phyloP scores from a whole-genome alignment of 2,888 invertebrate genomes.

The Pogonocherus hispidulus region DNA sequence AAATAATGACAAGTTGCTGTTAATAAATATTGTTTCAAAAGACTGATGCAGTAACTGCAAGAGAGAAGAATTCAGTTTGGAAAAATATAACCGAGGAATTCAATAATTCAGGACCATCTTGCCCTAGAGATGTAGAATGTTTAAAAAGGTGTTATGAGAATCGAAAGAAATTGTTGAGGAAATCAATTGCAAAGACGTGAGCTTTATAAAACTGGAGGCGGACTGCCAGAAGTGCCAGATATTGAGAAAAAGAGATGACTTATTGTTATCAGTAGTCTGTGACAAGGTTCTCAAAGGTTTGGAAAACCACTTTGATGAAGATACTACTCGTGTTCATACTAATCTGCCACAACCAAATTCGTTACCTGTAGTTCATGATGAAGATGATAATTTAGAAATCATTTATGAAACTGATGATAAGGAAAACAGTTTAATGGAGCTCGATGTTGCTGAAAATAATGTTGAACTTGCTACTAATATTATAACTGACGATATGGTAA shows the following conservation, averaged over 20 bases:
- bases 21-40: conserved; percentile 11
- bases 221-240: not conserved
- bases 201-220: conserved; percentile 3
- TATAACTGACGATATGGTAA: too few relatives aligned
- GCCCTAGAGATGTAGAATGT: conserved; percentile 17
- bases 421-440: not conserved
- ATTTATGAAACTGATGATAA: conserved; percentile 8
- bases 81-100: conserved; percentile 1
- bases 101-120: conserved; percentile 14
- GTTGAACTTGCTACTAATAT: too few relatives aligned
- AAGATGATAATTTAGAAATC: conserved; percentile 14
- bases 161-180: conserved; percentile 4
- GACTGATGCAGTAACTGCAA: conserved; percentile 6
- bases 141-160: conserved; percentile 12
- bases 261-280: not conserved
- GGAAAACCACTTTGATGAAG: not conserved
- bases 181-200: conserved; percentile 4
- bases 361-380: not conserved
- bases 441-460: not conserved
- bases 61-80: not conserved
- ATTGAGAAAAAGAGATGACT: conserved; percentile 14
- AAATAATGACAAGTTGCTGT: conserved; percentile 8
- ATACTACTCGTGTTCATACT: not conserved
- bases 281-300: not conserved
- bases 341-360: not conserved